A percentile compares a stretch with the other conserved stretches of the same genome.
phyloP scores from a whole-genome alignment of 2,113 vertebrate genomes.

The Brachionichthys hirsutus region DNA sequence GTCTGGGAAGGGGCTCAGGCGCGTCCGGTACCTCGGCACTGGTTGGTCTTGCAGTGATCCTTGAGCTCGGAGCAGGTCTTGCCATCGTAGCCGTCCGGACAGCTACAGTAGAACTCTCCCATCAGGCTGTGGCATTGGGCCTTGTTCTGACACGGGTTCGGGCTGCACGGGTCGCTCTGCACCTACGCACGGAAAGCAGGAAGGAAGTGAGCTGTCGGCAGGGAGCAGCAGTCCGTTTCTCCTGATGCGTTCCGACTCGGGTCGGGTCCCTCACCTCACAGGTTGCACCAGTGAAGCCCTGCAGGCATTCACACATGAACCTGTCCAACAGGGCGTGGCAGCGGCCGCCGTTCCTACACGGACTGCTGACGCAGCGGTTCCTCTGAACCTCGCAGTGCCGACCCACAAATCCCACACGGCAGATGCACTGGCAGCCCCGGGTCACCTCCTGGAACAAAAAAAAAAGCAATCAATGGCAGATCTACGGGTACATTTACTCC shows the following conservation, averaged over 20 bases:
- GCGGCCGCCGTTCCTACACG: slow-evolving; percentile 83
- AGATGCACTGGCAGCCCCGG: slow-evolving; percentile 84
- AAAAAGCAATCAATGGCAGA: no score
- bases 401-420: slow-evolving; percentile 83
- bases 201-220: not conserved
- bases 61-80: slow-evolving; percentile 91
- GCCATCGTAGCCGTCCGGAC: slow-evolving; percentile 87
- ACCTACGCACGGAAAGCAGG: slow-evolving; percentile 68
- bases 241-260: no score
- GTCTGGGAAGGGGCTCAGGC: no score
- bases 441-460: slow-evolving; percentile 71
- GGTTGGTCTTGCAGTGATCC: slow-evolving; percentile 89
- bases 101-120: slow-evolving; percentile 90
- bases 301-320: slow-evolving; percentile 85
- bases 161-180: slow-evolving; percentile 84
- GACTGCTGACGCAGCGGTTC: slow-evolving; percentile 82
- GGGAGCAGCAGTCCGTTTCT: not conserved
- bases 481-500: no score
- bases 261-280: slow-evolving; percentile 84
- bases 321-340: slow-evolving; percentile 80
- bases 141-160: slow-evolving; percentile 88
- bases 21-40: slow-evolving; percentile 82
- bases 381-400: slow-evolving; percentile 86
- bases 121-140: slow-evolving; percentile 84
- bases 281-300: slow-evolving; percentile 82